Evolutionary conservation across 2,113 vertebrate genomes (phyloP).

Genomic region (Daboia siamensis): DNA sequence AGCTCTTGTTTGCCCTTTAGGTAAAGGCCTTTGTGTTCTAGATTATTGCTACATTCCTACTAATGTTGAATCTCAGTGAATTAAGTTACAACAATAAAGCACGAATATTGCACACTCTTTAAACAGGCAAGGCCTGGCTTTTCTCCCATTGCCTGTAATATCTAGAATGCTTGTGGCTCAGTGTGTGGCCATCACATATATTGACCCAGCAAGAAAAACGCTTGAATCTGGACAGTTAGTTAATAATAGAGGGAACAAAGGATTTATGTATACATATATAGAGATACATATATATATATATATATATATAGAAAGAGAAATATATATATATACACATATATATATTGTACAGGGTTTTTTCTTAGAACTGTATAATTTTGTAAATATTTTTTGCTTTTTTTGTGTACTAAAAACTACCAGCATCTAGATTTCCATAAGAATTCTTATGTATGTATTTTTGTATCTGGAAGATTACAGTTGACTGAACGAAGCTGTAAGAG

Average conservation of each 20-base stretch:
- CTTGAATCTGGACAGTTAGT: slow-evolving; percentile 68
- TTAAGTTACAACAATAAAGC: slow-evolving; percentile 39
- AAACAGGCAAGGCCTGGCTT: slow-evolving; percentile 57
- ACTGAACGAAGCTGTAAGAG: slow-evolving; percentile 70
- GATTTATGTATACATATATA: slow-evolving; percentile 85
- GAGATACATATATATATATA: slow-evolving; percentile 81
- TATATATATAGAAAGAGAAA: slow-evolving; percentile 47
- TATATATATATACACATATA: slow-evolving; percentile 76
- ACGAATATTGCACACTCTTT: not conserved
- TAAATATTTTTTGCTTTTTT: slow-evolving; percentile 76
- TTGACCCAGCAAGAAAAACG: slow-evolving; percentile 63
- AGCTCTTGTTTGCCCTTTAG: slow-evolving; percentile 16
- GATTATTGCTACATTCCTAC: slow-evolving; percentile 35
- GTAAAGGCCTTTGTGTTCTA: slow-evolving; percentile 36
- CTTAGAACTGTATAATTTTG: slow-evolving; percentile 83
- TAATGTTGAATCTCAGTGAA: slow-evolving; percentile 47
- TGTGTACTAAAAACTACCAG: slow-evolving; percentile 79
- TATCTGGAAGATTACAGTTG: slow-evolving; percentile 75
- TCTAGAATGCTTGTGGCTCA: slow-evolving; percentile 65
- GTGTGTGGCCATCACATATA: slow-evolving; percentile 60
- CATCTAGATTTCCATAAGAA: slow-evolving; percentile 82
- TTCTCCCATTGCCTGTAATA: slow-evolving; percentile 58
- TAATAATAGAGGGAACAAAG: slow-evolving; percentile 75
- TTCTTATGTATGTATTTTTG: slow-evolving; percentile 78
- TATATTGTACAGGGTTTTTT: slow-evolving; percentile 78